Evolutionary conservation across 2,888 invertebrate species (phyloP).

Genomic region (Drosophila engyochracea): DNA sequence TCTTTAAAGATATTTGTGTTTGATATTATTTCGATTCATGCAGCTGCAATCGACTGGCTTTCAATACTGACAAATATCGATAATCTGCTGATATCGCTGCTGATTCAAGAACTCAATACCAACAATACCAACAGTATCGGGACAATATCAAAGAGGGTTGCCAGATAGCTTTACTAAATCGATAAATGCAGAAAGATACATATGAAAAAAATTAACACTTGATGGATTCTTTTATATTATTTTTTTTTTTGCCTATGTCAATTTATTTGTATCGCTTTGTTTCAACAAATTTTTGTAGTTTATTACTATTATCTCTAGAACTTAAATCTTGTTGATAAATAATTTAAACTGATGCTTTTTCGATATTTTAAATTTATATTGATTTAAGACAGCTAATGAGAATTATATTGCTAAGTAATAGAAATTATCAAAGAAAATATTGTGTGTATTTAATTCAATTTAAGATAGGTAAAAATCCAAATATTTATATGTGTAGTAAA

Average conservation of each 20-base stretch:
- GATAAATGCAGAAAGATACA: too few species aligned
- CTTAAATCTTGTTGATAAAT: too few species aligned
- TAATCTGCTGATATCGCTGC: not conserved
- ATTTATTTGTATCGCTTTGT: not conserved
- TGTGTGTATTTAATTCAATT: not conserved
- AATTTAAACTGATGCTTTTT: too few species aligned
- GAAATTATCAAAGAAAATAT: too few species aligned
- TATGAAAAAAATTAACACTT: too few species aligned
- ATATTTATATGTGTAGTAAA: not conserved
- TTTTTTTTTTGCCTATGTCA: not conserved
- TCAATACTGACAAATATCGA: not conserved
- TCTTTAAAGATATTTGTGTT: not conserved
- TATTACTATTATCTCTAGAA: too few species aligned
- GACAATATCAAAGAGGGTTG: not conserved
- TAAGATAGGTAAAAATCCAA: not conserved
- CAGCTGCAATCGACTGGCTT: not conserved
- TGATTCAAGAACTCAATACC: not conserved
- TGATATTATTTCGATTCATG: not conserved
- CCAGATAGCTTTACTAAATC: not conserved
- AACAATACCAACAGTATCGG: too few species aligned
- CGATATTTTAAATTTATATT: too few species aligned
- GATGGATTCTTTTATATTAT: not conserved
- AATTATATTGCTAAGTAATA: too few species aligned
- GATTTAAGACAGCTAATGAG: too few species aligned
- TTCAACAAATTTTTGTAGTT: not conserved